phyloP scores from a whole-genome alignment of 2,113 vertebrate genomes.

The Furnarius figulus region DNA sequence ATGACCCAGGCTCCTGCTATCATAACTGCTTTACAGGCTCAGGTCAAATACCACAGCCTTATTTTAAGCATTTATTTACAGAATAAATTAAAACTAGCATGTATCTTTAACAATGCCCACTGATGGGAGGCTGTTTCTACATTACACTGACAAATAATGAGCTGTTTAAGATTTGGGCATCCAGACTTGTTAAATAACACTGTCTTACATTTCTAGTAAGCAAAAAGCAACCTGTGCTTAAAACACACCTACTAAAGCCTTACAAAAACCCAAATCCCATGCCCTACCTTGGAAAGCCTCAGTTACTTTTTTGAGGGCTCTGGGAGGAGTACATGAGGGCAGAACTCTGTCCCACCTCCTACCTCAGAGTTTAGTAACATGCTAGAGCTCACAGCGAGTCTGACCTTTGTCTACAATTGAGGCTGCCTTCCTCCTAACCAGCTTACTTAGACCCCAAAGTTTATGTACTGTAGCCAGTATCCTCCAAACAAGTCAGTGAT shows the following conservation, averaged over 20 bases:
- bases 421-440: not conserved
- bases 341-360: not conserved
- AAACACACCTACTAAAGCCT: not conserved
- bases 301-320: not conserved
- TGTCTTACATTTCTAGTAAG: not conserved
- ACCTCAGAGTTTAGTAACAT: not conserved
- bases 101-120: fast-evolving
- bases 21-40: not conserved
- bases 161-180: not conserved
- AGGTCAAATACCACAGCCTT: not conserved
- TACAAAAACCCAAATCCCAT: not conserved
- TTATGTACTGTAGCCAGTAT: not conserved
- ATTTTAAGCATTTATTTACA: not conserved
- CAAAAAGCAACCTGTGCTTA: not conserved
- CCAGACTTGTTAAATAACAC: not conserved
- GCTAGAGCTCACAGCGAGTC: not conserved
- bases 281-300: not conserved
- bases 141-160: not conserved
- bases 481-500: not conserved
- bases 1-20: not conserved
- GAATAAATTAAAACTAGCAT: not conserved
- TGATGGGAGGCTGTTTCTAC: not conserved
- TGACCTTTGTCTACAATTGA: not conserved
- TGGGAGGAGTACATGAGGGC: fast-evolving
- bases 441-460: not conserved